These are phyloP conservation scores for Oriolus oriolus DNA, from an alignment of 2,113 vertebrate genomes.

Conservation along the genomic window DNA sequence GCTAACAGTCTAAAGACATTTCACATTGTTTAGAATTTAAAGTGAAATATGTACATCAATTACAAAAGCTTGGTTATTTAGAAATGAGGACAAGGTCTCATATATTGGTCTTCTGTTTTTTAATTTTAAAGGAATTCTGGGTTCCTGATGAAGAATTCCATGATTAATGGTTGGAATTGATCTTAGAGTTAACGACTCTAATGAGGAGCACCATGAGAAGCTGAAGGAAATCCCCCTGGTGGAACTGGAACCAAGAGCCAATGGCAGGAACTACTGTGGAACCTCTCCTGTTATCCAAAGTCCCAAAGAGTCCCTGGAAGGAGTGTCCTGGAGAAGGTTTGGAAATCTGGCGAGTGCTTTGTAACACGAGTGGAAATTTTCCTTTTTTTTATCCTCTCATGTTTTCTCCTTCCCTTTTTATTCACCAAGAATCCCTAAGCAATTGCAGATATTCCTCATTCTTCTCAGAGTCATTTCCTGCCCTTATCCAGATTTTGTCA, in stretches of 20 bases:
- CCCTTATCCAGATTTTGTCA: background rate
- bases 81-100: background rate
- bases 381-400: too few relatives aligned
- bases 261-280: background rate
- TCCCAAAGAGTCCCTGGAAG: background rate
- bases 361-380: background rate
- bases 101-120: background rate
- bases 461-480: background rate
- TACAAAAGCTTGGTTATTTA: background rate
- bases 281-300: background rate
- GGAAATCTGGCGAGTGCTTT: background rate
- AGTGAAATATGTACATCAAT: rapidly evolving
- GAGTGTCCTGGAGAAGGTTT: background rate
- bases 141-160: background rate
- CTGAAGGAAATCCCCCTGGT: background rate
- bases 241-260: background rate
- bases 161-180: background rate
- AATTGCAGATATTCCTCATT: background rate
- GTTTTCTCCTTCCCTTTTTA: background rate
- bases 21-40: background rate
- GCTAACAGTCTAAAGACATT: background rate
- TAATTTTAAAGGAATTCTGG: background rate
- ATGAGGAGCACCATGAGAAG: background rate
- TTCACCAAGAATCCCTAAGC: background rate
- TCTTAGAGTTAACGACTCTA: background rate